These are phyloP conservation scores for Drosophila acutilabella DNA, from an alignment of 2,888 invertebrate species.

Conservation along the genomic window DNA sequence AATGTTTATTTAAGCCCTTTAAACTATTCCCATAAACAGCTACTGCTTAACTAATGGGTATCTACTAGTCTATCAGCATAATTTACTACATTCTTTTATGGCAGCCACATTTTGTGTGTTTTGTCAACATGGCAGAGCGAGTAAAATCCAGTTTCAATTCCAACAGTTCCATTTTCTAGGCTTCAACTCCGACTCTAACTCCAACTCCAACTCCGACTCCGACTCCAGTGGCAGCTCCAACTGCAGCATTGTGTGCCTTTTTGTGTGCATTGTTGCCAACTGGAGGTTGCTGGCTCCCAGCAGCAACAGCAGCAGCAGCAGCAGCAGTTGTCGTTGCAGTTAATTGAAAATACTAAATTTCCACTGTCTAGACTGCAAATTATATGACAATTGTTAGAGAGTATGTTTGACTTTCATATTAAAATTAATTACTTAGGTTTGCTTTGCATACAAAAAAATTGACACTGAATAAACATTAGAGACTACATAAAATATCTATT, in stretches of 20 bases:
- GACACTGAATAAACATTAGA: conserved; percentile 46
- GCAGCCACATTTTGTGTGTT: conserved; percentile 47
- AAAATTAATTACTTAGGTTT: conserved; percentile 81
- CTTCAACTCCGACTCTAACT: conserved; percentile 23
- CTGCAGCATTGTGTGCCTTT: conserved; percentile 70
- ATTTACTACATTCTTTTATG: conserved; percentile 1
- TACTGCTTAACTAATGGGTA: neutral
- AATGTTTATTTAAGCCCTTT: neutral
- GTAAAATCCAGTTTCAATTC: conserved; percentile 41
- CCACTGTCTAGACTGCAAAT: conserved; percentile 84
- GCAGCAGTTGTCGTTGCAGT: conserved; percentile 75
- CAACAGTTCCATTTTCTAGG: conserved; percentile 16
- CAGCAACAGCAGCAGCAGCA: conserved; percentile 18
- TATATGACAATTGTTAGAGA: conserved; percentile 84
- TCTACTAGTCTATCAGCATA: neutral
- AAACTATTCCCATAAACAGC: neutral
- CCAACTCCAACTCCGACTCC: conserved; percentile 2
- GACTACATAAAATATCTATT: conserved; percentile 9
- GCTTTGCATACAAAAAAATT: conserved; percentile 68
- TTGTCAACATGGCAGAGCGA: conserved; percentile 56
- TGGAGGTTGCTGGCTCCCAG: conserved; percentile 31
- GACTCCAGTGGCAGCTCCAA: conserved; percentile 18
- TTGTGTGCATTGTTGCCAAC: conserved; percentile 68
- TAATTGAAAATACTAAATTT: conserved; percentile 85
- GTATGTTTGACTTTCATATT: conserved; percentile 79